phyloP scores from a whole-genome alignment of 1,140 invertebrate genomes.

The Diabrotica undecimpunctata region DNA sequence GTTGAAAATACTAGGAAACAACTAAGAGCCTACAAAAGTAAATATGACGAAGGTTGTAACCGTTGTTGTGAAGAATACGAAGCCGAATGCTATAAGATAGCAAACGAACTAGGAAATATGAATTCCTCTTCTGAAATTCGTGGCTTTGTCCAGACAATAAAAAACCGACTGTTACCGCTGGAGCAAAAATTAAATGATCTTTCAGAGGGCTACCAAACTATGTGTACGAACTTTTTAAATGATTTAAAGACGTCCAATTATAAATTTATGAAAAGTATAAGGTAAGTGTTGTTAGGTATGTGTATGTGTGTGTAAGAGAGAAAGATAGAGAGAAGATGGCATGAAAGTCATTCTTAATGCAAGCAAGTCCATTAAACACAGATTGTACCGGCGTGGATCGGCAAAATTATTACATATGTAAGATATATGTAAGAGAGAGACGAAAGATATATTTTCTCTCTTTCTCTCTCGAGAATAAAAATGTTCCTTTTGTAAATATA shows the following conservation, averaged over 20 bases:
- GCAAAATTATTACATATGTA: no score
- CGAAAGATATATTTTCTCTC: no score
- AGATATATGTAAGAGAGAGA: no score
- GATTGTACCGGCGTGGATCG: no score
- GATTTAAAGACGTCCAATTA: slow-evolving; percentile 12
- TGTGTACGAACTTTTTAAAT: slow-evolving; percentile 15
- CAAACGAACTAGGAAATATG: neutral
- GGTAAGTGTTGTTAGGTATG: slow-evolving; percentile 8
- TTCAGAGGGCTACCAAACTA: slow-evolving; percentile 15
- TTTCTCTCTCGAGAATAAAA: no score
- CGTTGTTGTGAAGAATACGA: neutral
- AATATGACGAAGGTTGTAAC: neutral
- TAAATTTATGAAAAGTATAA: neutral
- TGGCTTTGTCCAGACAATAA: neutral
- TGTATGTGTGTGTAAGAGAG: no score
- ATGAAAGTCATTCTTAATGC: no score
- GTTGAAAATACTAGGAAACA: slow-evolving; percentile 1
- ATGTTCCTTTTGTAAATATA: no score
- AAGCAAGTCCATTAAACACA: no score
- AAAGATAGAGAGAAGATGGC: no score
- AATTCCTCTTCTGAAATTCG: neutral
- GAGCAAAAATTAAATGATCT: slow-evolving; percentile 8
- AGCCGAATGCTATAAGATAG: neutral
- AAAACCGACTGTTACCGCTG: neutral
- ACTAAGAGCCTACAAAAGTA: neutral